These are phyloP conservation scores for Deroplatys truncata DNA, from an alignment of 2,888 invertebrate species.

Conservation along the genomic window DNA sequence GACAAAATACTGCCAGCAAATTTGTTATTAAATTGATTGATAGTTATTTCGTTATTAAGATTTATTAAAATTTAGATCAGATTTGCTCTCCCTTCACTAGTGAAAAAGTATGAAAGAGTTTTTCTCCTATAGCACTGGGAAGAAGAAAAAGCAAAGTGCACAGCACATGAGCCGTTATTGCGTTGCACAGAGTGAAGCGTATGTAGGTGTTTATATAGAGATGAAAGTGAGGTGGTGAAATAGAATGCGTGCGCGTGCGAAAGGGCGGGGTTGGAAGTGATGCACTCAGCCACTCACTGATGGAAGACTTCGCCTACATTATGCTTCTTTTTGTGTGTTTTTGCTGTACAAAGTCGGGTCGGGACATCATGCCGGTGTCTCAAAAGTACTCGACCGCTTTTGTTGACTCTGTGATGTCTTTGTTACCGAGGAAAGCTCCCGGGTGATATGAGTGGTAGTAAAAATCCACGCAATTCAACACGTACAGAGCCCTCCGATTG, in stretches of 20 bases:
- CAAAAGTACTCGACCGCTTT: background rate
- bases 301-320: background rate
- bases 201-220: background rate
- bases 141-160: too few relatives aligned
- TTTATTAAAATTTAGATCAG: too few relatives aligned
- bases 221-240: background rate
- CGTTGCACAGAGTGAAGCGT: background rate
- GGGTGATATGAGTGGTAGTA: background rate
- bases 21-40: too few relatives aligned
- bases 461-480: background rate
- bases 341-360: background rate
- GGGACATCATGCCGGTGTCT: background rate
- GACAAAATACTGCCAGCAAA: too few relatives aligned
- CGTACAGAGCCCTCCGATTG: background rate
- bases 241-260: background rate
- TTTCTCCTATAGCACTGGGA: too few relatives aligned
- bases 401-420: background rate
- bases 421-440: background rate
- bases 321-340: background rate
- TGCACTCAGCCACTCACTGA: background rate
- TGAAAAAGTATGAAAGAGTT: too few relatives aligned
- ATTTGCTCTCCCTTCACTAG: too few relatives aligned
- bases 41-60: too few relatives aligned
- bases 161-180: background rate
- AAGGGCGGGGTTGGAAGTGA: background rate